These are phyloP conservation scores for Nudaria mundana DNA, from an alignment of 2,888 invertebrate genomes.

Conservation along the genomic window DNA sequence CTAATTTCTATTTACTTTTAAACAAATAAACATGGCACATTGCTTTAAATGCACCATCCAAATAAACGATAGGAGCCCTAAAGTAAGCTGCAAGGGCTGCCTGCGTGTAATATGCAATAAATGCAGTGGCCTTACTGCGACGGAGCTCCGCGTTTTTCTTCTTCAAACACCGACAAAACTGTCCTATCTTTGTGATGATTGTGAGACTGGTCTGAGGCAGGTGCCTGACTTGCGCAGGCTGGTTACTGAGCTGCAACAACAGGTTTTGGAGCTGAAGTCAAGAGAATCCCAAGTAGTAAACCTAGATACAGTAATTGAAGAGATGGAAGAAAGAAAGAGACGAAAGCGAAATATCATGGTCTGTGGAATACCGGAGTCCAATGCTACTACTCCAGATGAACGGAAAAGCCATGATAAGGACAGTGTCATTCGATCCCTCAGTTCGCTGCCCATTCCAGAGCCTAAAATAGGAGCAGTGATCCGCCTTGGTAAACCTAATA, in stretches of 20 bases:
- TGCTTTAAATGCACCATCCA: not conserved
- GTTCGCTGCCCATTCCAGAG: not conserved
- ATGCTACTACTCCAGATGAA: not conserved
- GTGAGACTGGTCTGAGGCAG: not conserved
- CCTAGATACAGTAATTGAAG: not conserved
- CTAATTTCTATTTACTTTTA: not conserved
- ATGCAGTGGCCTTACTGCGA: not conserved
- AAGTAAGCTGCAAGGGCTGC: constrained; percentile 1
- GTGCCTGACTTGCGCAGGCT: constrained; percentile 1
- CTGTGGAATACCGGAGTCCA: not conserved
- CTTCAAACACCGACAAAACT: not conserved
- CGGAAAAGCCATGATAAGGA: not conserved
- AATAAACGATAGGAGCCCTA: not conserved
- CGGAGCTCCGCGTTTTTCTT: not conserved
- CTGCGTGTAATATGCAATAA: not conserved
- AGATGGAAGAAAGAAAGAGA: not conserved
- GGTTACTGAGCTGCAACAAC: not conserved
- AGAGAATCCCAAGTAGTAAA: no score
- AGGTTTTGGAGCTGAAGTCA: no score
- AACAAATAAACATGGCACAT: not conserved
- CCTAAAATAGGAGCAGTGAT: not conserved
- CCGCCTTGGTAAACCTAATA: not conserved
- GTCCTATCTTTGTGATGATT: not conserved
- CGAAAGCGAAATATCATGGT: not conserved
- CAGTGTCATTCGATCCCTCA: not conserved